Conservation (phyloP, 2,113 vertebrate genomes). For the Tupaia tana region DNA sequence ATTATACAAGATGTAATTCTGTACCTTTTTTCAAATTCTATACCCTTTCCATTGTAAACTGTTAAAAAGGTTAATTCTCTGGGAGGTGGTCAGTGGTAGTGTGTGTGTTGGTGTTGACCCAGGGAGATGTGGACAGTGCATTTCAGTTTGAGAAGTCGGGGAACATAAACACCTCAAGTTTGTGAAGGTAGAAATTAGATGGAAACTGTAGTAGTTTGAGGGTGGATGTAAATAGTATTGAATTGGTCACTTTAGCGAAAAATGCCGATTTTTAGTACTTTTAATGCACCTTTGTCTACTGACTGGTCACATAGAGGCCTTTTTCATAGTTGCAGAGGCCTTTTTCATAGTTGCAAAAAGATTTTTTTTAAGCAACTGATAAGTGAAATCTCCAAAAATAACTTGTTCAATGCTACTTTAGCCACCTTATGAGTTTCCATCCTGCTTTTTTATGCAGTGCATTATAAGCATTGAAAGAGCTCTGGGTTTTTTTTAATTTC, state of each 20-base stretch:
- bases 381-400: conserved; percentile 18
- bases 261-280: not conserved
- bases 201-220: conserved; percentile 26
- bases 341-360: too few species aligned
- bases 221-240: not conserved
- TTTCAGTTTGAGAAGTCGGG: conserved; percentile 37
- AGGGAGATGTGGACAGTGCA: not conserved
- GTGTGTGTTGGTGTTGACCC: not conserved
- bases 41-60: not conserved
- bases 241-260: conserved; percentile 8
- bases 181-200: not conserved
- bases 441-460: not conserved
- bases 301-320: not conserved
- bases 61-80: conserved; percentile 17
- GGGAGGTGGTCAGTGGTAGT: not conserved
- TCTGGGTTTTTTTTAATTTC: not conserved
- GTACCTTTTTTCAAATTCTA: not conserved
- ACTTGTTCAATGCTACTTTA: conserved; percentile 49
- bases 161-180: not conserved
- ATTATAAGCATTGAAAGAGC: not conserved
- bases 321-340: not conserved
- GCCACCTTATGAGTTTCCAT: not conserved
- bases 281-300: not conserved
- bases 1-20: conserved; percentile 32
- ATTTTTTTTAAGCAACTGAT: not conserved